Percentiles rank a stretch among this genome's conserved stretches.
Conservation (phyloP, 2,113 vertebrate species). For the Peromyscus maniculatus region DNA sequence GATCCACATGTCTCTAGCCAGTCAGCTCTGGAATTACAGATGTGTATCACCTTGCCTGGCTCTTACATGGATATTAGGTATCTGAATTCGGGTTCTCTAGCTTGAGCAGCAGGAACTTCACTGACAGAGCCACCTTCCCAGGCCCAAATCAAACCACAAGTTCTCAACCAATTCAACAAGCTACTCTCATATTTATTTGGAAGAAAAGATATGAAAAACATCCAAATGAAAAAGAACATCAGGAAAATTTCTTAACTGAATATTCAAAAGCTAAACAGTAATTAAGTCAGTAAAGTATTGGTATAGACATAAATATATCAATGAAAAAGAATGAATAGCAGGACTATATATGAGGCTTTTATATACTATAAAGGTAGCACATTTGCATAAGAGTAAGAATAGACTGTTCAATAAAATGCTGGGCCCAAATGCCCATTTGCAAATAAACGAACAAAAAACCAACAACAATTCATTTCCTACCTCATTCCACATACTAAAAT, state of each 20-base stretch:
- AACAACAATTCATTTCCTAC: neutral
- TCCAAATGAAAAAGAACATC: conserved; percentile 19
- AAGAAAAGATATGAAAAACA: conserved; percentile 41
- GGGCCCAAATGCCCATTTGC: neutral
- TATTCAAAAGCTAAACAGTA: neutral
- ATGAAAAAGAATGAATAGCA: conserved; percentile 31
- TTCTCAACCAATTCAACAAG: conserved; percentile 44
- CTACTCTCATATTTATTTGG: conserved; percentile 38
- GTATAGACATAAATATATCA: neutral
- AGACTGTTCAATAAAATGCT: conserved; percentile 30
- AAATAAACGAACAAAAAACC: neutral
- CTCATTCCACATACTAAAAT: neutral
- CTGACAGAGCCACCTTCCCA: neutral
- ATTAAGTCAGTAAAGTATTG: conserved; percentile 22
- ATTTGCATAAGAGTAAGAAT: neutral
- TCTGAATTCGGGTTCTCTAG: neutral
- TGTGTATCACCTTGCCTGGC: neutral
- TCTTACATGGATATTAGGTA: neutral
- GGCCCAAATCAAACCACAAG: neutral
- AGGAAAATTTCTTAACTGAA: neutral
- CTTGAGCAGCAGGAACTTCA: neutral
- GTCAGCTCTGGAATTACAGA: neutral
- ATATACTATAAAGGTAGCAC: neutral
- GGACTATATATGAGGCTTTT: neutral
- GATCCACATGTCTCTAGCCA: neutral